A percentile compares a stretch with the other conserved stretches of the same genome.
Evolutionary conservation across 2,113 vertebrate species (phyloP).

Genomic region (Pluvianellus socialis): DNA sequence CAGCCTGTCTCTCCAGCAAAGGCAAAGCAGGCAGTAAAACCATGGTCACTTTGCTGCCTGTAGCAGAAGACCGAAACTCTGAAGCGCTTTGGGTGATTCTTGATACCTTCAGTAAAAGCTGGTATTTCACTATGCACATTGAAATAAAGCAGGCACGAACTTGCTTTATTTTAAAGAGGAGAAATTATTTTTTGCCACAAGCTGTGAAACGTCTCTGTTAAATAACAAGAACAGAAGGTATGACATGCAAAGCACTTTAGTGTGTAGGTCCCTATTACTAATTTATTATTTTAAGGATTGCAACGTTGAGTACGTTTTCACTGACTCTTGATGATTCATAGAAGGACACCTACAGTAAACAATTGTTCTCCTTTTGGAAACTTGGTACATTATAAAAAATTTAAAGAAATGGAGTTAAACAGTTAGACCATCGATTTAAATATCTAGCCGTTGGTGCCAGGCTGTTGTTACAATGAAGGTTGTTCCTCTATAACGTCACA

Average conservation of each 20-base stretch:
- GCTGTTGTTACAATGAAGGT: neutral
- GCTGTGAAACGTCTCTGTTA: neutral
- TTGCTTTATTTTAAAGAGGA: neutral
- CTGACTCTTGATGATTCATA: neutral
- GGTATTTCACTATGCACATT: rapidly evolving
- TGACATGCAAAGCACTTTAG: neutral
- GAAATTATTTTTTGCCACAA: neutral
- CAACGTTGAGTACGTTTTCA: neutral
- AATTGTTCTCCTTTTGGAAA: neutral
- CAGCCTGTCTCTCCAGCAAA: neutral
- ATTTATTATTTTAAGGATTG: neutral
- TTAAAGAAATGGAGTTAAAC: neutral
- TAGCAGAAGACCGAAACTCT: neutral
- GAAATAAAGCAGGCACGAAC: neutral
- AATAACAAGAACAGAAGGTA: neutral
- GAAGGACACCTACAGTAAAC: neutral
- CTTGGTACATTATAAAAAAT: neutral
- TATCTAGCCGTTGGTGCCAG: neutral
- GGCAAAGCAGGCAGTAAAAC: neutral
- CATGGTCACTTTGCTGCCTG: neutral
- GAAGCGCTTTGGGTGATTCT: neutral
- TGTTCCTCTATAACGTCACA: neutral
- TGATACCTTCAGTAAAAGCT: neutral
- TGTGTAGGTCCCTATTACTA: neutral
- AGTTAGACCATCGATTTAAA: neutral